Evolutionary conservation across 2,797 vertebrate genomes (phyloP), one percentile per base, ranked within the genome.

Genomic region (Rhabdomys pumilio): DNA sequence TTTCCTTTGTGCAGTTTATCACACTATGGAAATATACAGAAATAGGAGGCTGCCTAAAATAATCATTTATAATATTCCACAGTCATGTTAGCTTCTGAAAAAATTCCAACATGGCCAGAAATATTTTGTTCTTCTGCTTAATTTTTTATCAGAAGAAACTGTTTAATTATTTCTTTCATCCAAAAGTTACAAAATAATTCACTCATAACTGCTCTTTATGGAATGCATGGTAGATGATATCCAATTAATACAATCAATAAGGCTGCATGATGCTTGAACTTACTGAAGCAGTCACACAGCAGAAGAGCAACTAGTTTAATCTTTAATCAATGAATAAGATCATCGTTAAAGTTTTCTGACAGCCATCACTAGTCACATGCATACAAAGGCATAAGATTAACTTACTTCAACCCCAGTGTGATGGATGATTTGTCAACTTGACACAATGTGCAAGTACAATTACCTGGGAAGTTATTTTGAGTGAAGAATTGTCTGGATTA

Each of bases 1-100:
- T 29, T 96, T 75, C 41, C 12, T 88, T 77, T 79, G n/a, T 89
- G 12, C 8, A 34, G 17, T 55, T 65, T 96, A 65, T 95, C n/a
- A 85, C 24, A 61, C 55, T 20, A 44, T 0, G 87, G 5, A n/a
- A 85, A 63, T 73, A 76, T 93, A 94, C 89, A 19, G 26, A 79
- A 72, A n/a, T 22, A 47, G 89, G 8, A 82, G 94, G 41, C 50
- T 96, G 50, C 79, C 44, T 14, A 0, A 31, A 95, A 53, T 96
- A 97, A 41, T 87, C 47, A n/a, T 89, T 29, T 57, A 81, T 26
- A 34, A 44, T 89, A 91, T 76, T 10, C 6, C 0, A 84, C 59
- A 88, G 59, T 59, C 76, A 63, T 65, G 38, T 92, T 44, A 86
- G 44, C 29, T 26, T 41, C 82, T n/a, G 50, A 93, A 95, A 95